Evolutionary conservation across 2,888 invertebrate genomes (phyloP), one percentile per base, ranked within the genome.

Genomic region (Perithous albicinctus): DNA sequence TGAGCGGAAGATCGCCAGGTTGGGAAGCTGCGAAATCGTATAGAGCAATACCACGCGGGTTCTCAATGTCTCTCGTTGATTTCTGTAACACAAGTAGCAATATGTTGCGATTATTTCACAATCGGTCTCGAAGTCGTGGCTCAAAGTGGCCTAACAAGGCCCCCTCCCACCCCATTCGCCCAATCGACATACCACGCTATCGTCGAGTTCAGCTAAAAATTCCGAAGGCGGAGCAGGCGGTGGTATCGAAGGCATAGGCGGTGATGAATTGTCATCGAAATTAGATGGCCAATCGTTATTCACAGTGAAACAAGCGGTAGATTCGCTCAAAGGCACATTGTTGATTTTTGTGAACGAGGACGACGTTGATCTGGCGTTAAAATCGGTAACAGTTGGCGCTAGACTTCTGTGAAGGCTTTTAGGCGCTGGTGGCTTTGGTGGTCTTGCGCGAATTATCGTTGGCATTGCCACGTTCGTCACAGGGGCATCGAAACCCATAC

Each of bases 231-330:
- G 96, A 54, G 96, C 95, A 1, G 97, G 97, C 1, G 97, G 96
- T 6, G 97, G 96, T 84, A 96, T 94, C 48, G 94, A 94, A 7
- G 97, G 97, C 97, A 97, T 97, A 0, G 97, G 97, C 0, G 96
- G 96, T 23, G 96, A 96, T 1, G 93, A 91, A 83, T 95, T 94
- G 18, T 87, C 85, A 48, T 85, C 76, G 7, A 56, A 77, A 69
- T 84, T 70, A 32, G 5, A 77, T 67, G 82, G 48, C 82, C 82
- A 82, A 20, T 72, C 66, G 67, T n/a, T 70, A 18, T 79, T 59
- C 75, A 64, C 38, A 32, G 70, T 43, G 12, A 76, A 74, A 29
- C 18, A 63, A 23, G 8, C 66, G n/a, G 75, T 46, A 0, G 56
- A 41, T 0, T 48, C 32, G 46, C 8, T 35, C 5, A 61, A 64